Evolutionary conservation across 2,888 invertebrate species (phyloP).

Genomic region (Epinotia ramella): DNA sequence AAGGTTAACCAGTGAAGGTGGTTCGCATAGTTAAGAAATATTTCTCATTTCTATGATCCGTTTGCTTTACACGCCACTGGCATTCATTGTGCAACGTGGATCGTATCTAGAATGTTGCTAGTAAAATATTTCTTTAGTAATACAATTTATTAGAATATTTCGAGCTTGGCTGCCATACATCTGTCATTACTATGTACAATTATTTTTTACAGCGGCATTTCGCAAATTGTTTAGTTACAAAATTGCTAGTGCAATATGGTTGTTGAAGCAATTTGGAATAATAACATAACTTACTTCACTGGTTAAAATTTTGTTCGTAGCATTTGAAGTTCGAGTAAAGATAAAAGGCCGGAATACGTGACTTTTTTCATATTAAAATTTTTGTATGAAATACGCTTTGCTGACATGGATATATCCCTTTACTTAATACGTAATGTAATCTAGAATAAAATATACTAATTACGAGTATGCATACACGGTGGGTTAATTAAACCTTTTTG

Average conservation of each 20-base stretch:
- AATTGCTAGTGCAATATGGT: background rate
- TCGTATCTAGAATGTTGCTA: conserved; percentile 18
- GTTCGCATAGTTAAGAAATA: conserved; percentile 73
- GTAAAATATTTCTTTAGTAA: conserved; percentile 1
- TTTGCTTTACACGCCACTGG: conserved; percentile 49
- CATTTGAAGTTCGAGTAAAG: background rate
- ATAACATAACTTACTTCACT: background rate
- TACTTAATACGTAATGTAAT: too few relatives aligned
- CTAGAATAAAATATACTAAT: too few relatives aligned
- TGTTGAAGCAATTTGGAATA: conserved; percentile 1
- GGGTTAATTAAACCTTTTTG: too few relatives aligned
- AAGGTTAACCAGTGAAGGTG: conserved; percentile 76
- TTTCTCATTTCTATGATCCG: conserved; percentile 61
- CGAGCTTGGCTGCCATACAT: conserved; percentile 9
- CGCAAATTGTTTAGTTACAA: conserved; percentile 10
- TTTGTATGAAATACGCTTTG: too few relatives aligned
- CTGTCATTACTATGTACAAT: conserved; percentile 6
- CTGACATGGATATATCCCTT: too few relatives aligned
- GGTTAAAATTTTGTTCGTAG: background rate
- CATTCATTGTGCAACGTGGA: conserved; percentile 28
- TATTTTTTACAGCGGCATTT: conserved; percentile 8
- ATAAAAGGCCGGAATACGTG: background rate
- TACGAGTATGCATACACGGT: too few relatives aligned
- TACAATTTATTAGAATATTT: background rate
- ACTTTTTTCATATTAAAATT: background rate